Conservation (phyloP, 2,113 vertebrate genomes). For the Harpagus bidentatus region DNA sequence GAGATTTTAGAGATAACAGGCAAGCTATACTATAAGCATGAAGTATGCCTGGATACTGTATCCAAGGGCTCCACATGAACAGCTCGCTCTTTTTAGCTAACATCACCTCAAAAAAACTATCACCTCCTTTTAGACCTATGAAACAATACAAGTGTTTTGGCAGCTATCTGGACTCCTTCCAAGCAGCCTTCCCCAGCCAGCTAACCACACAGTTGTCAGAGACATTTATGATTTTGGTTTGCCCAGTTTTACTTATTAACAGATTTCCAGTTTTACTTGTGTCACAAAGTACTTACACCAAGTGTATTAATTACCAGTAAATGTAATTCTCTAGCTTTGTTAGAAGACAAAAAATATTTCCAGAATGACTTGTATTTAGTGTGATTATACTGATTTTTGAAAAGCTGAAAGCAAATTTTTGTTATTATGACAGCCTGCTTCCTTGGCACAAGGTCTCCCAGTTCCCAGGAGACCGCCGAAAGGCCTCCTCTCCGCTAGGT, state of each 20-base stretch:
- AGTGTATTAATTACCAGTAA: not conserved
- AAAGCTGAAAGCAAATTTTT: not conserved
- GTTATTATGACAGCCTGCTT: not conserved
- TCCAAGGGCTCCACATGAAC: not conserved
- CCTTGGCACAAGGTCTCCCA: not conserved
- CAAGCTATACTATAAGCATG: not conserved
- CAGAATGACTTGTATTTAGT: not conserved
- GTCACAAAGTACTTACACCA: not conserved
- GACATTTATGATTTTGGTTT: not conserved
- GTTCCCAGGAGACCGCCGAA: too few species aligned
- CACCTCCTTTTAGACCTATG: not conserved
- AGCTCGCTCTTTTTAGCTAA: not conserved
- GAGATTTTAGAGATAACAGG: not conserved
- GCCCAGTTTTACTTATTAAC: not conserved
- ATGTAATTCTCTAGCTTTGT: not conserved
- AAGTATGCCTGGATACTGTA: fast-evolving
- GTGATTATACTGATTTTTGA: fast-evolving
- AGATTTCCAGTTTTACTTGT: not conserved
- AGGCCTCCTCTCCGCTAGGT: not conserved
- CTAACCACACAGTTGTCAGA: not conserved
- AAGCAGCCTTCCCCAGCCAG: not conserved
- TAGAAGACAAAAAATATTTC: not conserved
- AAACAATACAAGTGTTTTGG: not conserved
- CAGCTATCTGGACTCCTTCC: not conserved
- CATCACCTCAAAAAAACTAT: not conserved